Base-by-base conservation (phyloP, 2,113 vertebrate genomes). In the Hyaena hyaena region DNA sequence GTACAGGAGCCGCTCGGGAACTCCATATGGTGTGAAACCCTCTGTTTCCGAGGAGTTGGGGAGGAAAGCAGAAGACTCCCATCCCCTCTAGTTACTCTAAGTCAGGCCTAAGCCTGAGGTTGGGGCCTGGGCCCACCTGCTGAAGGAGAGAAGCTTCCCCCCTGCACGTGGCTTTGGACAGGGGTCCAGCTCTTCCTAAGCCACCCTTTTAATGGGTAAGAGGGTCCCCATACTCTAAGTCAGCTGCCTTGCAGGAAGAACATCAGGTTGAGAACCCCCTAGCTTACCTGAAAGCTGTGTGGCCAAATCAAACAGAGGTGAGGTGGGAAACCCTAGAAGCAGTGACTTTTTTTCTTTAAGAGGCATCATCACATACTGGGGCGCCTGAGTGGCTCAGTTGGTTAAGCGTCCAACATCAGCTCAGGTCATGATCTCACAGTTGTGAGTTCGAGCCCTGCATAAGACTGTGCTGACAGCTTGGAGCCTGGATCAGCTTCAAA, bases 361-460 rank as follows among this genome's bases (percentile, higher is more conserved):
- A 61, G 53, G 2, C 43, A 23, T 19, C 39, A 0, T 53, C 28
- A 17, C 0, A 2, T 10, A 4, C 33, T 61, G 8, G 21, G 58
- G 58, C 2, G 8, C 58, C 21, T 23, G 58, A 21, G 58, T 8
- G 58, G 21, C 8, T 61, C 58, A 61, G 58, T 61, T 8, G 2
- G 58, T 61, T 61, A 61, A 61, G 58, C 2, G 8, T 61, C 58
- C 58, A 9, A 61, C 21, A 8, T 61, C 21, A 7, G 58, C 58
- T 61, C 58, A 61, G 58, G 58, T 24, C 58, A 23, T 61, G 21
- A 61, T 61, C 58, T 61, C 21, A 61, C 21, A 19, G 21, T 61
- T 61, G 21, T 61, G 58, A 23, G 21, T 23, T 61, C 8, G 7
- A 61, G 58, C 58, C 17, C 58, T 21, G 8, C 7, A 3, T 24